A percentile compares a stretch with the other conserved stretches of the same genome.
These are phyloP conservation scores for Nymphicus hollandicus DNA, from an alignment of 2,113 vertebrate genomes.

Conservation along the genomic window DNA sequence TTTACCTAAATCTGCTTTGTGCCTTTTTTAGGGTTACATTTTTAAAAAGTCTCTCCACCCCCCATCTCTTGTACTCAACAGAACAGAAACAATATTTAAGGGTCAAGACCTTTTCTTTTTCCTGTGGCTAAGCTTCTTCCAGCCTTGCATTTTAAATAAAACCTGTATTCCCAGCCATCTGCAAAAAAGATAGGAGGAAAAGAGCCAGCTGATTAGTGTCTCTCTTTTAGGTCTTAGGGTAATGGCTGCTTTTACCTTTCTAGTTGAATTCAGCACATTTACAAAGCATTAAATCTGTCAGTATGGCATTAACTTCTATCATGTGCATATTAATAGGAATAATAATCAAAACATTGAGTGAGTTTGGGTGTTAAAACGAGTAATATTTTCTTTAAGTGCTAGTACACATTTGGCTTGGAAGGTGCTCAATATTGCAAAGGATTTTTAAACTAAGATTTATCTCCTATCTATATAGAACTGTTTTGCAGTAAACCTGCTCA, in stretches of 20 bases:
- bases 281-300: conserved; percentile 69
- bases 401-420: conserved; percentile 43
- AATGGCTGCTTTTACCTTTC: conserved; percentile 68
- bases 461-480: background rate
- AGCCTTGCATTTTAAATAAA: conserved; percentile 31
- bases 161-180: conserved; percentile 11
- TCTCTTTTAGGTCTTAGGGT: conserved; percentile 56
- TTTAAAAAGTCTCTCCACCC: background rate
- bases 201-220: conserved; percentile 39
- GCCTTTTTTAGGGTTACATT: background rate
- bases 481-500: conserved; percentile 23
- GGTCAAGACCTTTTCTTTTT: conserved; percentile 54
- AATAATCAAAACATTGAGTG: conserved; percentile 58
- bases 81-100: conserved; percentile 32
- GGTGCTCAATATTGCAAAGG: background rate
- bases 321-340: conserved; percentile 65
- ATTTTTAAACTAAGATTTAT: conserved; percentile 25
- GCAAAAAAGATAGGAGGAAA: background rate
- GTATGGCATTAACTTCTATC: conserved; percentile 62
- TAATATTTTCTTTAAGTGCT: conserved; percentile 68
- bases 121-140: conserved; percentile 34
- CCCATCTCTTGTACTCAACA: conserved; percentile 42
- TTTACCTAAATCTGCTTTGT: background rate
- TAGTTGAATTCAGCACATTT: conserved; percentile 68
- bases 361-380: conserved; percentile 58